phyloP scores from a whole-genome alignment of 2,113 vertebrate species.

The Sinosuthora webbiana region DNA sequence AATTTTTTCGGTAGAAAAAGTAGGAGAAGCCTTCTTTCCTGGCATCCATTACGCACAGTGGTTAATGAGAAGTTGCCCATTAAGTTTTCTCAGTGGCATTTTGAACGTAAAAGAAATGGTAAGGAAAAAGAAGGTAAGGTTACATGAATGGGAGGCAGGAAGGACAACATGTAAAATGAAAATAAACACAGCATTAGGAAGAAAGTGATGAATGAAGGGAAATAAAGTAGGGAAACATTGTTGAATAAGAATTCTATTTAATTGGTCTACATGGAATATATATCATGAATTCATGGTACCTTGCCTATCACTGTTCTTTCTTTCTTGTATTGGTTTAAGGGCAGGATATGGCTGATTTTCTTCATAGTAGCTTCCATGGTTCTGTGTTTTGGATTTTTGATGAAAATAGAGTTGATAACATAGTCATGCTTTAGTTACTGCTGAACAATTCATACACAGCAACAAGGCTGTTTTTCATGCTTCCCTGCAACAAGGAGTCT shows the following conservation, averaged over 20 bases:
- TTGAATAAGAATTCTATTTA: neutral
- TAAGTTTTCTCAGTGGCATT: neutral
- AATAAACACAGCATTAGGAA: neutral
- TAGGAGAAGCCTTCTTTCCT: neutral
- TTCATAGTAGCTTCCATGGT: neutral
- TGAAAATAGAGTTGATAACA: neutral
- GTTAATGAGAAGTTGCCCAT: accelerated
- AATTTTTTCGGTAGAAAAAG: neutral
- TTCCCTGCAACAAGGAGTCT: neutral
- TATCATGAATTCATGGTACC: accelerated
- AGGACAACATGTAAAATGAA: neutral
- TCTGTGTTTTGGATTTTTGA: neutral
- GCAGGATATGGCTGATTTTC: neutral
- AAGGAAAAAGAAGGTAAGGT: neutral
- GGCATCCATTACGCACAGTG: neutral
- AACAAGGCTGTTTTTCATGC: neutral
- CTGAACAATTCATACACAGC: neutral
- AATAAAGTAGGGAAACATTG: neutral
- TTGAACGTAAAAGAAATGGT: neutral
- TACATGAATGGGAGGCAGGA: accelerated
- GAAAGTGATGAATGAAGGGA: neutral
- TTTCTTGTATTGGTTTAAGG: neutral
- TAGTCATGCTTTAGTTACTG: neutral
- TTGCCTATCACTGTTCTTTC: neutral
- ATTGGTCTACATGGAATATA: neutral